phyloP scores from a whole-genome alignment of 2,797 vertebrate species.

The Hyperoplus lanceolatus region DNA sequence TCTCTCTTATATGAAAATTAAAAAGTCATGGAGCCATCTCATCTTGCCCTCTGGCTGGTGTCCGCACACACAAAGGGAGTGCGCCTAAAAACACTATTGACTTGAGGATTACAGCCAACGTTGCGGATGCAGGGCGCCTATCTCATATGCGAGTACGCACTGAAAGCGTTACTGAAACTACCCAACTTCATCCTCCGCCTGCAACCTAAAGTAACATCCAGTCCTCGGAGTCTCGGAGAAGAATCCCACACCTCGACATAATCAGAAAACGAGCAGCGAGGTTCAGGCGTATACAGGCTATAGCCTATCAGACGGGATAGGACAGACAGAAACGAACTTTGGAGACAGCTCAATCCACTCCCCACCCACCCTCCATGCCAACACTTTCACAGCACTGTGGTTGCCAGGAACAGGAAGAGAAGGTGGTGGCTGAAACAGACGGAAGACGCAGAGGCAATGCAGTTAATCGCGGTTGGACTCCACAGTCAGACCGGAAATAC shows the following conservation, averaged over 20 bases:
- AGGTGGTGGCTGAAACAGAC: slow-evolving; percentile 26
- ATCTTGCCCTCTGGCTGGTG: slow-evolving; percentile 67
- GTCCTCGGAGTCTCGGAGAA: slow-evolving; percentile 28
- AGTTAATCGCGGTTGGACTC: slow-evolving; percentile 63
- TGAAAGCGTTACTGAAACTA: slow-evolving; percentile 48
- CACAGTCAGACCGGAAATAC: slow-evolving; percentile 52
- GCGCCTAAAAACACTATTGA: slow-evolving; percentile 32
- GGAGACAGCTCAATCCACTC: slow-evolving; percentile 42
- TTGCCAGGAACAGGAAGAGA: slow-evolving; percentile 52
- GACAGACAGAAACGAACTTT: slow-evolving; percentile 26
- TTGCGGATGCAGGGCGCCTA: slow-evolving; percentile 62
- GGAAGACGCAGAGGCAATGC: slow-evolving; percentile 71
- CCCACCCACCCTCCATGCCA: not conserved
- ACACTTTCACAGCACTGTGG: slow-evolving; percentile 59
- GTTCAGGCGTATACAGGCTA: not conserved
- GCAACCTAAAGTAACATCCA: slow-evolving; percentile 63
- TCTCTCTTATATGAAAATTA: slow-evolving; percentile 77
- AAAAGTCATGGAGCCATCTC: slow-evolving; percentile 79
- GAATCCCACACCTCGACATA: slow-evolving; percentile 38
- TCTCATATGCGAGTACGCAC: slow-evolving; percentile 64
- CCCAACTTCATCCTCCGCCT: slow-evolving; percentile 80
- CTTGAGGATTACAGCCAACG: slow-evolving; percentile 40
- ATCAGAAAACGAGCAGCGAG: not conserved
- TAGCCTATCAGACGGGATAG: not conserved
- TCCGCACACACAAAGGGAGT: slow-evolving; percentile 35